Conservation (phyloP, 2,888 invertebrate species). For the Melitaea athalia region DNA sequence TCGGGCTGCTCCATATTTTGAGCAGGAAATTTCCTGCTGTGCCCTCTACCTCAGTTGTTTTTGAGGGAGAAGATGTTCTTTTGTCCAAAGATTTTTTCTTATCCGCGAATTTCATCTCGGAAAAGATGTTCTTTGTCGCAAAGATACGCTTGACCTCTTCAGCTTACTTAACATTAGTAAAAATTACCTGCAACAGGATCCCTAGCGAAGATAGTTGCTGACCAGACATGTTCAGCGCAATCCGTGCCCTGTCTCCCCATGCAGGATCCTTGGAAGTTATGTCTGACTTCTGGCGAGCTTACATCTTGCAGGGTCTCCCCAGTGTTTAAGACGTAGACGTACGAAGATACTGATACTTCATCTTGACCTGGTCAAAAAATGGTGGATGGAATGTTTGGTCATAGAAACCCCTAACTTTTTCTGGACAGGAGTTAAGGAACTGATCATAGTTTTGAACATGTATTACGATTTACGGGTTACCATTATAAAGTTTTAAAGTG, state of each 20-base stretch:
- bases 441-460: too few relatives aligned
- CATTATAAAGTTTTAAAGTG: too few relatives aligned
- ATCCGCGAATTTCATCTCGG: too few relatives aligned
- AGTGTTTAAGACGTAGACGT: constrained; percentile 64
- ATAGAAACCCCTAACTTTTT: not conserved
- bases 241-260: constrained; percentile 77
- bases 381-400: not conserved
- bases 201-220: constrained; percentile 85
- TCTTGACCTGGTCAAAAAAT: constrained; percentile 55
- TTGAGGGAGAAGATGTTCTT: too few relatives aligned
- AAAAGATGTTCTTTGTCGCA: too few relatives aligned
- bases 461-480: too few relatives aligned
- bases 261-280: constrained; percentile 85
- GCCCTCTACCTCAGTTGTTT: too few relatives aligned
- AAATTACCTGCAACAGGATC: constrained; percentile 84
- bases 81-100: too few relatives aligned
- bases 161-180: not conserved
- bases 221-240: constrained; percentile 87
- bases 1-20: too few relatives aligned
- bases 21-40: too few relatives aligned
- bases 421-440: too few relatives aligned
- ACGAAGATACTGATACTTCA: constrained; percentile 66
- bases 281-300: constrained; percentile 82
- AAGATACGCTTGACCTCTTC: not conserved
- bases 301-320: constrained; percentile 65